Evolutionary conservation across 2,888 invertebrate species (phyloP).

Genomic region (Caenorhabditis auriculariae): DNA sequence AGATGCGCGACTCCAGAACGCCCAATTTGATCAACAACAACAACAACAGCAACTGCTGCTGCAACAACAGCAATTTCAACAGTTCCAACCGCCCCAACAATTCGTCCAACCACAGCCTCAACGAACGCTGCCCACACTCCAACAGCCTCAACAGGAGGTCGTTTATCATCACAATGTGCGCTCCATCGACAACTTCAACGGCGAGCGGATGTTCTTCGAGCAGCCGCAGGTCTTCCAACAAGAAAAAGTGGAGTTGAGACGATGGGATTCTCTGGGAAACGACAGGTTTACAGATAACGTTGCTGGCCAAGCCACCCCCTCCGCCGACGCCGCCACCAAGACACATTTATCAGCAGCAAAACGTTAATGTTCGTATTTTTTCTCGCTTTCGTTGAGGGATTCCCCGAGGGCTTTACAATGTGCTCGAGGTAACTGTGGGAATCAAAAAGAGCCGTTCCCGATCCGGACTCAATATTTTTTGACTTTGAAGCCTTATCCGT

Average conservation of each 20-base stretch:
- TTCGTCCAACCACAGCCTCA: constrained; percentile 11
- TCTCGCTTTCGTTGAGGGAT: too few species aligned
- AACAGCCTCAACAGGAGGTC: constrained; percentile 15
- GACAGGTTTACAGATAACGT: constrained; percentile 23
- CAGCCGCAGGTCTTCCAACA: constrained; percentile 3
- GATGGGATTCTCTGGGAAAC: background rate
- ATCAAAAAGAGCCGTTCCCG: too few species aligned
- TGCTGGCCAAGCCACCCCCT: constrained; percentile 36
- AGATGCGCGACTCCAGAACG: constrained; percentile 1
- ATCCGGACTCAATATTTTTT: too few species aligned
- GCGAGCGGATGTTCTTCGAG: too few species aligned
- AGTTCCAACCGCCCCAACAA: constrained; percentile 20
- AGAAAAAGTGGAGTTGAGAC: background rate
- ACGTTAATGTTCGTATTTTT: too few species aligned
- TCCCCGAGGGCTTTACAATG: too few species aligned
- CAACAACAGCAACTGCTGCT: constrained; percentile 8
- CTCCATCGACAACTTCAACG: constrained; percentile 16
- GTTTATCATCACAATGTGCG: constrained; percentile 6
- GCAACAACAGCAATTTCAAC: constrained; percentile 13
- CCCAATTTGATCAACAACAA: constrained; percentile 7
- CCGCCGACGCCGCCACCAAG: constrained; percentile 20
- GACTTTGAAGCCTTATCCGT: too few species aligned
- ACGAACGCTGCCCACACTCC: constrained; percentile 16
- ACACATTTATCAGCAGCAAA: too few species aligned
- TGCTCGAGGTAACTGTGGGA: too few species aligned